A percentile compares a stretch with the other conserved stretches of the same genome.
Conservation (phyloP, 1,140 invertebrate species). For the Saxidomus purpurata region DNA sequence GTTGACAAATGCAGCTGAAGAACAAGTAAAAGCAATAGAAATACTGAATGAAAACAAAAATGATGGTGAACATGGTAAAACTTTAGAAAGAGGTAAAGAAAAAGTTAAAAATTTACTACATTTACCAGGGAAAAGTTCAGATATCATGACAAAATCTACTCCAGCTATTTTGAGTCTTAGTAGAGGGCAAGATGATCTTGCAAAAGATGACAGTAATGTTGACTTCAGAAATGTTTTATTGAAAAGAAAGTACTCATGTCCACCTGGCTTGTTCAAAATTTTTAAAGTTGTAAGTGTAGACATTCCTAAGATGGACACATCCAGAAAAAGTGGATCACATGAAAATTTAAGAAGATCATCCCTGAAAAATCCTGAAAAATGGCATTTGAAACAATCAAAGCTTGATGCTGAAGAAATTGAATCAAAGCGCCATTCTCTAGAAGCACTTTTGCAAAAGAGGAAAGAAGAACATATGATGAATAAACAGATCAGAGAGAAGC, state of each 20-base stretch:
- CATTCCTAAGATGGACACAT: conserved; percentile 32
- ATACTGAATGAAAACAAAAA: background rate
- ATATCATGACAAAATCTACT: background rate
- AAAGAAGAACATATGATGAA: background rate
- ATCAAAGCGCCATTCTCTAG: background rate
- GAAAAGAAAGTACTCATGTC: conserved; percentile 54
- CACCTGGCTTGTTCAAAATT: conserved; percentile 38
- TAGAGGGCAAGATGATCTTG: background rate
- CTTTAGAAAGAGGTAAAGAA: background rate
- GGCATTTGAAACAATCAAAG: conserved; percentile 2
- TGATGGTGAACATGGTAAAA: background rate
- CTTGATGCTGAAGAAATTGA: background rate
- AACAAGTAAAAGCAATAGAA: background rate
- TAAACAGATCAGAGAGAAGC: background rate
- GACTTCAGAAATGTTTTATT: conserved; percentile 1
- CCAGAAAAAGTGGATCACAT: conserved; percentile 4
- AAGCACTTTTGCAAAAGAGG: background rate
- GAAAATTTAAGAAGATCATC: background rate
- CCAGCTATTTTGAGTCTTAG: background rate
- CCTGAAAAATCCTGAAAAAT: background rate
- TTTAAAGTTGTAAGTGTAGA: conserved; percentile 49
- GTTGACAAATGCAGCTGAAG: background rate
- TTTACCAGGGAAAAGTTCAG: background rate
- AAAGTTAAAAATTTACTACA: background rate
- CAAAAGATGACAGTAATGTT: background rate